Base-by-base conservation (phyloP, 1,140 invertebrate species). In the Lepidurus arcticus region DNA sequence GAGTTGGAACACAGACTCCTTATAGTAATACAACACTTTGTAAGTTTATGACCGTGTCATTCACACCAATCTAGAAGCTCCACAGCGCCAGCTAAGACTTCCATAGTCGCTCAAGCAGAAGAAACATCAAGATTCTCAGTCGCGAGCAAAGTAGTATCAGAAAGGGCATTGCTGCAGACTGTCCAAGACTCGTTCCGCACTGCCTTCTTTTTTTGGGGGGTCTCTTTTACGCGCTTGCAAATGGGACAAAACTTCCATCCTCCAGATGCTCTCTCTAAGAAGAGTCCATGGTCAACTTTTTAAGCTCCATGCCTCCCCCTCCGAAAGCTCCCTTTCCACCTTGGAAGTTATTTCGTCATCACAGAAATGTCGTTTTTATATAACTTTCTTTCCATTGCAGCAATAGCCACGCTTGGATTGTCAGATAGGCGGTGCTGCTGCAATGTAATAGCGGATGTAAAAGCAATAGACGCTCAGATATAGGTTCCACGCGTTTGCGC, bases 21-120 rank as follows among this genome's bases (percentile, higher is more conserved):
- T 65, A 65, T 65, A 65, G 53, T 65, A 65, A 65, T 65, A 65
- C 53, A 65, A 65, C 53, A 65, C 53, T 65, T 65, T 65, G 53
- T 65, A 65, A 65, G 9, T 65, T 65, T 65, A 65, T 65, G 53
- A 65, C 53, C 53, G 53, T 65, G 53, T 65, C 53, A 65, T 65
- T 65, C 53, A 21, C 53, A 65, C 53, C 53, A 21, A 65, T 65
- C 53, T 65, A 21, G 21, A 21, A 65, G 53, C 53, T 65, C 53
- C 13, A 9, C n/a, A 65, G 53, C 53, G 21, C 8, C 53, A 13
- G 16, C 16, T 65, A 65, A 65, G 53, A 65, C 53, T n/a, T 65
- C 21, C 53, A 65, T n/a, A 65, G 53, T 65, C 53, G 53, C 53
- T 16, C 9, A 65, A 65, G 53, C 53, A 65, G 13, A 65, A 65